Evolutionary conservation across 2,113 vertebrate species (phyloP).

Genomic region (Peromyscus californicus): DNA sequence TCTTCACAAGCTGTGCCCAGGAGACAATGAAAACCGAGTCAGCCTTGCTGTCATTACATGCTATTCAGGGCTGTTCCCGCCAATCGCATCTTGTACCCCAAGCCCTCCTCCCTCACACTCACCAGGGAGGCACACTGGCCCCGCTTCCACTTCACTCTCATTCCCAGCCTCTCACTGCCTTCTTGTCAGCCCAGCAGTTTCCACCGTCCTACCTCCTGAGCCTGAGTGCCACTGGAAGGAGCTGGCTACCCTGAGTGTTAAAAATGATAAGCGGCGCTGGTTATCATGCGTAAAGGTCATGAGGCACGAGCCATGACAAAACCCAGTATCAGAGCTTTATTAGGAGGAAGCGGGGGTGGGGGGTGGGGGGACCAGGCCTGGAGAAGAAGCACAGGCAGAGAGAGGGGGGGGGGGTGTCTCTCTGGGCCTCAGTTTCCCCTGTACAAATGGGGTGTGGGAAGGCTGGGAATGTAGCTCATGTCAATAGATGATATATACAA

Average conservation of each 20-base stretch:
- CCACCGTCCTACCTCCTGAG: not conserved
- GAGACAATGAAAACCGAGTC: not conserved
- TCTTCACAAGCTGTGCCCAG: not conserved
- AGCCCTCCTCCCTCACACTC: not conserved
- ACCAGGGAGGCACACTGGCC: too few relatives aligned
- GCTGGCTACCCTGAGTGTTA: too few relatives aligned
- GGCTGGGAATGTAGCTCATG: not conserved
- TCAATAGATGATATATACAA: not conserved
- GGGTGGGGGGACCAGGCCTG: too few relatives aligned
- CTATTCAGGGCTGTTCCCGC: not conserved
- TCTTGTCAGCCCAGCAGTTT: not conserved
- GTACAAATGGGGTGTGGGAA: not conserved
- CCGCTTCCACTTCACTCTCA: not conserved
- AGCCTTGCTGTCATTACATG: fast-evolving
- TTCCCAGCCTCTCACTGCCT: not conserved
- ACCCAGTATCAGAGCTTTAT: too few relatives aligned
- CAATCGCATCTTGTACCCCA: not conserved
- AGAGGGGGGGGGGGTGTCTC: not conserved
- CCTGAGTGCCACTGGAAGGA: not conserved
- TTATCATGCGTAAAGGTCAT: too few relatives aligned
- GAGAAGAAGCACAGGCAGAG: too few relatives aligned
- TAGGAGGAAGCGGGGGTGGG: too few relatives aligned
- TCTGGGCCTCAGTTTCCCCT: not conserved
- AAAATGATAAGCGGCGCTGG: too few relatives aligned
- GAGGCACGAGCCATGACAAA: too few relatives aligned